These are phyloP conservation scores for Athene noctua DNA, from an alignment of 2,113 vertebrate species.

Conservation along the genomic window DNA sequence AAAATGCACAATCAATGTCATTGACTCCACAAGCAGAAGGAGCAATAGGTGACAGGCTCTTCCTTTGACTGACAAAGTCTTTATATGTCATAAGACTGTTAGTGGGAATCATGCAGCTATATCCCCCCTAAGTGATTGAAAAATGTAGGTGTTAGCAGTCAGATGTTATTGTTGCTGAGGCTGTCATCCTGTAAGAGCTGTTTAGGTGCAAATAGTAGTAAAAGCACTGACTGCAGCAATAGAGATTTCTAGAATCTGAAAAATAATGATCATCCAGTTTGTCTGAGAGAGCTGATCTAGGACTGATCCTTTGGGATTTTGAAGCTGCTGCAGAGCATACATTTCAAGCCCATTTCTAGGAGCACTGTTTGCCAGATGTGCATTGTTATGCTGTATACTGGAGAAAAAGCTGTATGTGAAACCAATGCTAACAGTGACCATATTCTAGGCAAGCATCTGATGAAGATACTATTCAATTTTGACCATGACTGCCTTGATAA, in stretches of 20 bases:
- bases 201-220: slow-evolving; percentile 38
- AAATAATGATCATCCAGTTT: not conserved
- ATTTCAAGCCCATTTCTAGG: not conserved
- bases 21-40: slow-evolving; percentile 14
- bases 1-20: slow-evolving; percentile 9
- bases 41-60: not conserved
- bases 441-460: not conserved
- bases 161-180: slow-evolving; percentile 8
- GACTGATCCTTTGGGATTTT: not conserved
- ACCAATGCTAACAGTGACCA: not conserved
- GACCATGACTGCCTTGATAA: not conserved
- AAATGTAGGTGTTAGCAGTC: slow-evolving; percentile 18
- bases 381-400: not conserved
- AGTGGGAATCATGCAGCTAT: not conserved
- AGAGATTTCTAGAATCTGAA: slow-evolving; percentile 29
- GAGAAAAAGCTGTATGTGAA: not conserved
- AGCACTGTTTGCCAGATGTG: not conserved
- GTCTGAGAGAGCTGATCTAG: not conserved
- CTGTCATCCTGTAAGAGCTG: not conserved
- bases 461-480: not conserved
- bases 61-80: slow-evolving; percentile 30
- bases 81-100: not conserved
- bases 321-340: not conserved
- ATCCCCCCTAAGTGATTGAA: not conserved
- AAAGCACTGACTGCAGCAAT: not conserved